Conservation (phyloP, 2,797 vertebrate genomes). For the Fundulus diaphanus region DNA sequence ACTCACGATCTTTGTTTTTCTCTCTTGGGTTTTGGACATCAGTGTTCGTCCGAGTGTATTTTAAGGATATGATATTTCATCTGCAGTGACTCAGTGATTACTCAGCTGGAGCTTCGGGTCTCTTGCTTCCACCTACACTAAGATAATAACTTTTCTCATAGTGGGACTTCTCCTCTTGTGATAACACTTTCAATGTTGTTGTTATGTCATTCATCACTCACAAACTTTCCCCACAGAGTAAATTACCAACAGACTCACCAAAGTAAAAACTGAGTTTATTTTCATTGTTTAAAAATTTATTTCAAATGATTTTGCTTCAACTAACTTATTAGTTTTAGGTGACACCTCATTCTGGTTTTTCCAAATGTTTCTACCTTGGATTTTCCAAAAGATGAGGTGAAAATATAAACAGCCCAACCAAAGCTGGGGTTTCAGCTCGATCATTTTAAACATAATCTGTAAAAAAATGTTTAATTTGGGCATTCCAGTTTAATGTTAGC, state of each 20-base stretch:
- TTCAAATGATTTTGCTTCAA: background rate
- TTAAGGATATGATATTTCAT: background rate
- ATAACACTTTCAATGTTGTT: background rate
- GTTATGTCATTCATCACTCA: background rate
- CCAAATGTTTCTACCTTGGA: too few relatives aligned
- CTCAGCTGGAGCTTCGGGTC: background rate
- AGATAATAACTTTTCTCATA: background rate
- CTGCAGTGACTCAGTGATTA: conserved; percentile 15
- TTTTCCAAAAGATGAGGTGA: too few relatives aligned
- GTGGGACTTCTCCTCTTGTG: background rate
- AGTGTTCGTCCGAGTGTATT: background rate
- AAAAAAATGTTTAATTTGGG: too few relatives aligned
- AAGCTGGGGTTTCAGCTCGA: too few relatives aligned
- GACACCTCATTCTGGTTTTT: too few relatives aligned
- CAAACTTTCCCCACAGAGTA: background rate
- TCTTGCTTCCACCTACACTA: conserved; percentile 11
- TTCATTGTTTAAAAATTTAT: background rate
- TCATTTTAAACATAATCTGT: too few relatives aligned
- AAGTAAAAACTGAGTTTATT: background rate
- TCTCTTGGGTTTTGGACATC: background rate
- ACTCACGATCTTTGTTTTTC: background rate
- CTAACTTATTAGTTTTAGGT: too few relatives aligned
- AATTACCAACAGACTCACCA: background rate
- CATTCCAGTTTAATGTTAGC: too few relatives aligned
- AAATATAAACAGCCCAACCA: too few relatives aligned